Evolutionary conservation across 2,113 vertebrate species (phyloP).

Genomic region (Strigops habroptila): DNA sequence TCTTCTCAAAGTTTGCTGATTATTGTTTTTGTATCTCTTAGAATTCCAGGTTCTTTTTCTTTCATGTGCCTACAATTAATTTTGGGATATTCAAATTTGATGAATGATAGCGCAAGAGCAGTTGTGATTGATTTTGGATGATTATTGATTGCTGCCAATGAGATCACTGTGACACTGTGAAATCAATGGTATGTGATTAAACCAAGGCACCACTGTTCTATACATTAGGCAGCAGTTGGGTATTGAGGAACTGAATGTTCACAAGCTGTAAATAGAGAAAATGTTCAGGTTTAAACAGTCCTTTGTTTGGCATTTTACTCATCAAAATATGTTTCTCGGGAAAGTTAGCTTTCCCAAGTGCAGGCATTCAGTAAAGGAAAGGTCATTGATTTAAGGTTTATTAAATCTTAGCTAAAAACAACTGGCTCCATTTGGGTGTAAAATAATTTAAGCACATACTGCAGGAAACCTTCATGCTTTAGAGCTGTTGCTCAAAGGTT

Average conservation of each 20-base stretch:
- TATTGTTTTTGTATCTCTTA: not conserved
- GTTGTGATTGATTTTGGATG: constrained; percentile 80
- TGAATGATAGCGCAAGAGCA: constrained; percentile 70
- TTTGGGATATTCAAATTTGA: constrained; percentile 75
- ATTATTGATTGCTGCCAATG: constrained; percentile 80
- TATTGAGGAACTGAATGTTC: constrained; percentile 67
- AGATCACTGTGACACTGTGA: constrained; percentile 73
- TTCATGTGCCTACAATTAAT: constrained; percentile 65
- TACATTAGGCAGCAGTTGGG: constrained; percentile 34
- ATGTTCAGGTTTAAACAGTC: constrained; percentile 68
- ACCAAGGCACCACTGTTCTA: constrained; percentile 50
- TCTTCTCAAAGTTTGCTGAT: not conserved
- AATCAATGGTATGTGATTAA: constrained; percentile 80
- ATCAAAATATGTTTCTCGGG: constrained; percentile 70
- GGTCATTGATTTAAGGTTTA: constrained; percentile 78
- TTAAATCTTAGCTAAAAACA: constrained; percentile 81
- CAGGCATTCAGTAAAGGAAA: constrained; percentile 69
- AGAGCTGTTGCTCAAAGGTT: constrained; percentile 70
- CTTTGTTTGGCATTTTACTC: constrained; percentile 71
- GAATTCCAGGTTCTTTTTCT: not conserved
- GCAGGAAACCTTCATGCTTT: constrained; percentile 76
- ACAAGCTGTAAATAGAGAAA: constrained; percentile 72
- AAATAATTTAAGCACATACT: constrained; percentile 76
- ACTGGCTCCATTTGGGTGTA: constrained; percentile 75
- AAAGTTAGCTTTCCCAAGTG: constrained; percentile 72